phyloP scores from a whole-genome alignment of 2,797 vertebrate genomes.

The Dicrostonyx torquatus region DNA sequence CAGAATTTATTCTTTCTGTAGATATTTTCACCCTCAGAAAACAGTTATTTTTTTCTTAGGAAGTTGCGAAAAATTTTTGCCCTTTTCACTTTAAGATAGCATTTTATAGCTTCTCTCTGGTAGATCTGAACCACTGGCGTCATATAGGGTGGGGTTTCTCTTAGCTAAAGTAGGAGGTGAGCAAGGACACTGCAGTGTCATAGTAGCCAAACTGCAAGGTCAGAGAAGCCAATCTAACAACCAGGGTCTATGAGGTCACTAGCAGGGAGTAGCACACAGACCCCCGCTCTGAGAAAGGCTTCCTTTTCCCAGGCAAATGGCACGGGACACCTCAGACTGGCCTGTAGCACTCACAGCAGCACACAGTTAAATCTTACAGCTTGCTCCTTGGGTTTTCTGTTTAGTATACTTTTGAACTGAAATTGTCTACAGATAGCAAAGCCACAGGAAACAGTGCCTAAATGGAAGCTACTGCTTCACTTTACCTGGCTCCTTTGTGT shows the following conservation, averaged over 20 bases:
- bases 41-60: background rate
- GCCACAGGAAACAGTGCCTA: background rate
- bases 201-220: no score
- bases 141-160: background rate
- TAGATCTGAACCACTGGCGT: background rate
- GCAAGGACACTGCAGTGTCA: fast-evolving
- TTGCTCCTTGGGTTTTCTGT: background rate
- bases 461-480: no score
- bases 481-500: background rate
- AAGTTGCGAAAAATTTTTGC: background rate
- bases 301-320: background rate
- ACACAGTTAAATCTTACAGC: background rate
- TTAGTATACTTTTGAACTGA: background rate
- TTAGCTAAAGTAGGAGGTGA: background rate
- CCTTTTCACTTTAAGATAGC: background rate
- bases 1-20: background rate
- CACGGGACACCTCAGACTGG: background rate
- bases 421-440: background rate
- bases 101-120: background rate
- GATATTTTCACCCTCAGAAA: background rate
- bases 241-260: background rate
- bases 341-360: background rate
- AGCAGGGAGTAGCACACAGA: background rate
- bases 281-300: background rate
- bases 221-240: background rate